Evolutionary conservation across 2,113 vertebrate genomes (phyloP).

Genomic region (Rissa tridactyla): DNA sequence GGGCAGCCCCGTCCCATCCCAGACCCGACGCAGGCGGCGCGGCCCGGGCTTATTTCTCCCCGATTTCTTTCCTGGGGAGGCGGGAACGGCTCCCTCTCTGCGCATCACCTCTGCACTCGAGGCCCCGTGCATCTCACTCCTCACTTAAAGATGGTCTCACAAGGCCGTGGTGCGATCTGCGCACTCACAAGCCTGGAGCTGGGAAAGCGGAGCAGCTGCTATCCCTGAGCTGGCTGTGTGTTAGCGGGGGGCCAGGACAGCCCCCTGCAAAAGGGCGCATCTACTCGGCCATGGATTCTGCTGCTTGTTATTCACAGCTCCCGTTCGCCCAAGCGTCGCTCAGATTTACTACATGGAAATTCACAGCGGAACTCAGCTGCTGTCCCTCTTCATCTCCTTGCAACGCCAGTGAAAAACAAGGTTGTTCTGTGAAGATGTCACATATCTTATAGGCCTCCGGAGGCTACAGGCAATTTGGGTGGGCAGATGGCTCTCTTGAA

Average conservation of each 20-base stretch:
- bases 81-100: background rate
- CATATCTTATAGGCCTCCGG: background rate
- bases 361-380: background rate
- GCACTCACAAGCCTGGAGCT: background rate
- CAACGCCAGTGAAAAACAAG: background rate
- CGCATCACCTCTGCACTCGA: background rate
- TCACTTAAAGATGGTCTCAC: background rate
- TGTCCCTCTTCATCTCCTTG: background rate
- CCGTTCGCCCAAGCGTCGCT: background rate
- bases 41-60: accelerated
- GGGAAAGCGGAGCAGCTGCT: background rate
- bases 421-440: background rate
- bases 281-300: background rate
- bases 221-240: background rate
- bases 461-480: background rate
- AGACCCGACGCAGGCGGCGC: accelerated
- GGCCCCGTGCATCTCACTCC: background rate
- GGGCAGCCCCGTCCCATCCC: no score
- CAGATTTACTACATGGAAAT: background rate
- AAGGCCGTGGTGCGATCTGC: background rate
- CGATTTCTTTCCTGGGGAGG: background rate
- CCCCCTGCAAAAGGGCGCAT: background rate
- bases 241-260: background rate
- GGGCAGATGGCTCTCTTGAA: conserved; percentile 22
- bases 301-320: background rate